Evolutionary conservation across 2,113 vertebrate species (phyloP), one percentile per base, ranked within the genome.

Genomic region (Litocranius walleri): DNA sequence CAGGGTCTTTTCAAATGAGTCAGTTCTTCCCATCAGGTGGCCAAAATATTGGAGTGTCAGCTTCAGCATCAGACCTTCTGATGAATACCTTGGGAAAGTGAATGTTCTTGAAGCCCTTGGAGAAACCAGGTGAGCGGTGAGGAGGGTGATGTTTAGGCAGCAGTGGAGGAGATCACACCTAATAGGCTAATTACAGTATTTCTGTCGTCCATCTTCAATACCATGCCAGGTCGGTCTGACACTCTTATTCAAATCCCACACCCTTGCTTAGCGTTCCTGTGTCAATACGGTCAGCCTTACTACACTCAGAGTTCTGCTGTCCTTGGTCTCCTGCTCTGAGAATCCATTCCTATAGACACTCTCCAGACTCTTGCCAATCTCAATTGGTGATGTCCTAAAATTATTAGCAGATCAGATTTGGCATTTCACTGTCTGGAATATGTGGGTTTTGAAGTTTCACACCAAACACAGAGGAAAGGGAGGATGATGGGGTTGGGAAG

Each of bases 221-320:
- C 2, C 25, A 43, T 27, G 23, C 6, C 23, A 77, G 6, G 23
- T 45, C 14, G 11, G 3, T 45, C 40, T 77, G 74, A 23, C 23
- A 27, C 7, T 43, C 23, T 77, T 25, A 77, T 40, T 77, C 74
- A 77, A 77, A 23, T 77, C 40, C 36, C 74, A 77, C 7, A 77
- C 6, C 23, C 40, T 25, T 77, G 74, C 40, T 45, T 12, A 29
- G 9, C 29, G 74, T 27, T 14, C 23, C 74, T 77, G 6, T 77
- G 71, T 43, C 71, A 77, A 14, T 29, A 29, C 2, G 7, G 12
- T 14, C 15, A 77, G 74, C 74, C 40, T 7, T 27, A 36, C 3
- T 25, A 77, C 7, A 77, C 12, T 61, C 2, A 45, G 6, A 14
- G 21, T 77, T 43, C 25, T 11, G 0, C 6, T 77, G 74, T 15